Evolutionary conservation across 2,888 invertebrate genomes (phyloP), one percentile per base, ranked within the genome.

Genomic region (Tipula vernalis): DNA sequence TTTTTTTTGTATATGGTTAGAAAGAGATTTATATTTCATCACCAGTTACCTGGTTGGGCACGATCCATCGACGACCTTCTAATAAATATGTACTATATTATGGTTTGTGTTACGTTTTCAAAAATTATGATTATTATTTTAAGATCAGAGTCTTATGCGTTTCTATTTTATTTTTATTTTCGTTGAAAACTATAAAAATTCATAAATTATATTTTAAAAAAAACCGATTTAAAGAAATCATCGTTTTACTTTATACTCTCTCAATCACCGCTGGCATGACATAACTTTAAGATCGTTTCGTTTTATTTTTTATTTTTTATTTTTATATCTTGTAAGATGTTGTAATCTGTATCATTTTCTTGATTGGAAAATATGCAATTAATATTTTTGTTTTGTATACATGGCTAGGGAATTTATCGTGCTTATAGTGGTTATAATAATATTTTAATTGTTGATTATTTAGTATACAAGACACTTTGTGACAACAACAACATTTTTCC

Each of bases 241-340:
- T 71, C 71, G 71, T 71, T 71, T 71, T 71, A 71, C 71, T 71
- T 71, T 71, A 39, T 39, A 71, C 71, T 71, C 71, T 71, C 71
- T 71, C 71, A 71, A 71, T 71, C 71, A 71, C 71, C 71, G 71
- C 71, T 71, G 71, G 71, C 71, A 71, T 71, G 71, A 71, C 71
- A 71, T 71, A 71, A 71, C 71, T 71, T 71, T 71, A 71, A 71
- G 71, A 71, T 71, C 71, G 71, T 71, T 71, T 71, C 71, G 71
- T 71, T 71, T 51, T n/a, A 51, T 51, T 15, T 51, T 51, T 51
- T 51, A 42, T 42, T 51, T 51, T 51, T 51, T n/a, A 15, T 51
- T 39, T 39, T 39, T 71, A 71, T 71, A 71, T 71, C 71, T 71
- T 71, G 71, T 71, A 71, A 71, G 71, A 71, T 71, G 71, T 71